A percentile compares a stretch with the other conserved stretches of the same genome.
Evolutionary conservation across 1,140 invertebrate species (phyloP).

Genomic region (Rhagoletis pomonella): DNA sequence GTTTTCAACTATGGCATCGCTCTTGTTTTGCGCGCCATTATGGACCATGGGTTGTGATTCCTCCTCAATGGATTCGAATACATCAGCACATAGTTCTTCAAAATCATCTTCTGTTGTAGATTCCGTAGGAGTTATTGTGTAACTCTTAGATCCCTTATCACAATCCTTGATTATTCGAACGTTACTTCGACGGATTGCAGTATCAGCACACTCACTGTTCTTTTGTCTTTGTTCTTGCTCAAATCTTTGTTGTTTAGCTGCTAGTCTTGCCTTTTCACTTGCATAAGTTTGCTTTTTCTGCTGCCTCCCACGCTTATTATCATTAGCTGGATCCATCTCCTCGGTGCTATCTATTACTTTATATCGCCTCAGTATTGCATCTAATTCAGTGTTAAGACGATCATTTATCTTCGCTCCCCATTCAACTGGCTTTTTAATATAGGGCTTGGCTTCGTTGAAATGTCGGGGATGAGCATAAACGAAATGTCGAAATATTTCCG

Average conservation of each 20-base stretch:
- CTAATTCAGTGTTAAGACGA: conserved; percentile 54
- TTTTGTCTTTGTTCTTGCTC: neutral
- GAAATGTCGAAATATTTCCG: conserved; percentile 55
- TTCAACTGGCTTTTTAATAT: conserved; percentile 57
- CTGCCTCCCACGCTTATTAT: conserved; percentile 51
- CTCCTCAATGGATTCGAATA: conserved; percentile 62
- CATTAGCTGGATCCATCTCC: conserved; percentile 53
- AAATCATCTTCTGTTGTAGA: conserved; percentile 59
- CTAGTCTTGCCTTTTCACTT: conserved; percentile 62
- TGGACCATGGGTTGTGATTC: neutral
- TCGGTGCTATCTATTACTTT: neutral
- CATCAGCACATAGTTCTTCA: conserved; percentile 62
- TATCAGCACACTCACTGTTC: neutral
- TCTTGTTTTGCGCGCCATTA: neutral
- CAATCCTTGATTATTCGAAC: conserved; percentile 6
- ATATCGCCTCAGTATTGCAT: conserved; percentile 44
- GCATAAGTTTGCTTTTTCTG: conserved; percentile 60
- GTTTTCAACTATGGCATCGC: neutral
- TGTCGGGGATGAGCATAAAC: conserved; percentile 63
- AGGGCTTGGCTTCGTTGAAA: conserved; percentile 66
- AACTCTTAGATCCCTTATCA: neutral
- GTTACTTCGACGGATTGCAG: conserved; percentile 44
- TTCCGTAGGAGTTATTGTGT: neutral
- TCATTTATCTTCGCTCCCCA: conserved; percentile 60
- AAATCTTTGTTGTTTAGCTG: conserved; percentile 62